These are phyloP conservation scores for Anguilla marmorata DNA, from an alignment of 2,797 vertebrate genomes.

Conservation along the genomic window DNA sequence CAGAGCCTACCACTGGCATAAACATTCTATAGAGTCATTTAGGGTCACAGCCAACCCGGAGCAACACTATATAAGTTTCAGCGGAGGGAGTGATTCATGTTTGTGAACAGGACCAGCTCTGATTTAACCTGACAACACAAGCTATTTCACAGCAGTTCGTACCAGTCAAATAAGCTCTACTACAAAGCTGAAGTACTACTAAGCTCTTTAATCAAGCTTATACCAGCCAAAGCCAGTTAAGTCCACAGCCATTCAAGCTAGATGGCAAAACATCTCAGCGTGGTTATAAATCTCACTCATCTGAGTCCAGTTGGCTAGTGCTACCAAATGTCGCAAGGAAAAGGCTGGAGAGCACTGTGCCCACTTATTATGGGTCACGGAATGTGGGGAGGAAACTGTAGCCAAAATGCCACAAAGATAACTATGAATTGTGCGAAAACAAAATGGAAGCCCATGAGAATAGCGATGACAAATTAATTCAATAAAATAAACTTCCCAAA, in stretches of 20 bases:
- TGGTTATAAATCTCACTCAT: no score
- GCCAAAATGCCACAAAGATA: not conserved
- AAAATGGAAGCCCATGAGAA: not conserved
- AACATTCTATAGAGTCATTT: not conserved
- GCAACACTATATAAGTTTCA: not conserved
- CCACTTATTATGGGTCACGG: not conserved
- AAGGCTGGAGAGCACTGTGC: not conserved
- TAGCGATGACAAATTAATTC: not conserved
- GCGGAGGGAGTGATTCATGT: not conserved
- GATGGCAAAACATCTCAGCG: no score
- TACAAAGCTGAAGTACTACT: not conserved
- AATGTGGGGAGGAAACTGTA: not conserved
- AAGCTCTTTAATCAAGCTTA: not conserved
- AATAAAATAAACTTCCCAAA: not conserved
- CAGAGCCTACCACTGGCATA: not conserved
- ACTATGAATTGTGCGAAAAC: not conserved
- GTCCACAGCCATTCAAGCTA: not conserved
- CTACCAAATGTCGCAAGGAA: not conserved
- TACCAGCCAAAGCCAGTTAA: not conserved
- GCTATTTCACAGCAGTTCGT: not conserved
- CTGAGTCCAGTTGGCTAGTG: no score
- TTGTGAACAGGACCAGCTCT: not conserved
- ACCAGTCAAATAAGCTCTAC: not conserved
- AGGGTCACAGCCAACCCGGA: no score
- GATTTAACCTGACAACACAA: not conserved